Evolutionary conservation across 2,888 invertebrate species (phyloP), one percentile per base, ranked within the genome.

Genomic region (Petrolisthes manimaculis): DNA sequence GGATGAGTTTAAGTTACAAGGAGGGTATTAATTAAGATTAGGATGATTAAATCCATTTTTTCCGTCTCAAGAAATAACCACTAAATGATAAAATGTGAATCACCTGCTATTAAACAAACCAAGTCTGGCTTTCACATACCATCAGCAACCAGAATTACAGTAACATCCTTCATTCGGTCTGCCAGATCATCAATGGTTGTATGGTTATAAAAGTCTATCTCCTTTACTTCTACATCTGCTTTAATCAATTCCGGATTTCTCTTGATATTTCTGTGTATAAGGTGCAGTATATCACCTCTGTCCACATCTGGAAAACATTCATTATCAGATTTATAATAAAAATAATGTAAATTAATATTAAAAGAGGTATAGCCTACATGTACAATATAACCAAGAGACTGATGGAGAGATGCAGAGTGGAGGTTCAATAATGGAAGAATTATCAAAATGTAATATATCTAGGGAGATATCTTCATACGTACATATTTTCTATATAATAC

Each of bases 81-180:
- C 37, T 37, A 37, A 37, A 37, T 37, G 2, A 37, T 37, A 37
- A 37, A 37, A 37, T 37, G 37, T 37, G 37, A 37, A 37, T 37
- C 37, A 37, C 37, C 2, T 37, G 37, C 37, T 37, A 37, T 37
- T 37, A 37, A 37, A 37, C 37, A 37, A 37, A 37, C 37, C 2
- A 37, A 37, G 37, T 37, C 37, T 37, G 37, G 37, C 37, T 37
- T 37, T 53, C n/a, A 14, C 94, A 93, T 94, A 96, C 97, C 96
- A 94, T 97, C 97, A 55, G 97, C 97, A 88, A 97, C 97, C 92
- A 97, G 93, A 89, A 97, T 94, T 61, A 96, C 93, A 91, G 95
- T 94, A 4, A 95, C 94, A 37, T 94, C 93, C 88, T 94, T 93
- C 86, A 96, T 93, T 2, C 24, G 8, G 9, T 85, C 78, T n/a